Percentiles rank a stretch among this genome's conserved stretches.
These are phyloP conservation scores for Lepidurus apus DNA, from an alignment of 1,140 invertebrate species.

Conservation along the genomic window DNA sequence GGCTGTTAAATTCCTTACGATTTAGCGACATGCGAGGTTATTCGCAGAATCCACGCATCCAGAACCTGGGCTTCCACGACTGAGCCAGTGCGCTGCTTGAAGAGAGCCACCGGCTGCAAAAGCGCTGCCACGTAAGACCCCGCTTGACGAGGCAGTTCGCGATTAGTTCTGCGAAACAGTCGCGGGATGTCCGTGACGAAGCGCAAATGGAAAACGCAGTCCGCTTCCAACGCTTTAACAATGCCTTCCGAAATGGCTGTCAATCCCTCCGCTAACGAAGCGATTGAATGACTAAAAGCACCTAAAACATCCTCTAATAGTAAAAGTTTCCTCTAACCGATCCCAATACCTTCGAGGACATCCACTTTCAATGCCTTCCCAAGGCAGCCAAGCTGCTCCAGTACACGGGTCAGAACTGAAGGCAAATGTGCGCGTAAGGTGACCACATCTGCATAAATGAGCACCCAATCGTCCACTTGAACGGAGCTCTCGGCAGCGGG, in stretches of 20 bases:
- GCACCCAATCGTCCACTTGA: slow-evolving; percentile 38
- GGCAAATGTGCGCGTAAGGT: slow-evolving; percentile 48
- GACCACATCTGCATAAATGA: slow-evolving; percentile 48
- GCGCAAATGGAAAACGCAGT: slow-evolving; percentile 44
- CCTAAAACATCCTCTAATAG: slow-evolving; percentile 24
- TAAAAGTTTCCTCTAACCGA: slow-evolving; percentile 43
- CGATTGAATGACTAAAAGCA: slow-evolving; percentile 35
- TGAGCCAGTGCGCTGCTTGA: slow-evolving; percentile 47
- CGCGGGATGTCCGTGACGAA: slow-evolving; percentile 83
- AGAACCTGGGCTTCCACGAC: background rate
- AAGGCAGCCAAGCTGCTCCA: background rate
- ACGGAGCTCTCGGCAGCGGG: background rate
- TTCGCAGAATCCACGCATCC: background rate
- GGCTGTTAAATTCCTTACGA: background rate
- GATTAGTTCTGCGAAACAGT: slow-evolving; percentile 85
- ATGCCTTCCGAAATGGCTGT: slow-evolving; percentile 35
- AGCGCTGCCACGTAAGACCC: slow-evolving; percentile 70
- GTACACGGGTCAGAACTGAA: slow-evolving; percentile 45
- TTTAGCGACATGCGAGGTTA: background rate
- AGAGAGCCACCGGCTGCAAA: slow-evolving; percentile 55
- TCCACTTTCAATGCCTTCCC: background rate
- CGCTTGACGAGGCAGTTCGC: slow-evolving; percentile 70
- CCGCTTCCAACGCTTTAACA: slow-evolving; percentile 35
- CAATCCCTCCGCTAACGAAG: slow-evolving; percentile 34
- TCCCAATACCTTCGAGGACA: background rate